Base-by-base conservation (phyloP, 1,140 invertebrate species). In the Nylanderia fulva region DNA sequence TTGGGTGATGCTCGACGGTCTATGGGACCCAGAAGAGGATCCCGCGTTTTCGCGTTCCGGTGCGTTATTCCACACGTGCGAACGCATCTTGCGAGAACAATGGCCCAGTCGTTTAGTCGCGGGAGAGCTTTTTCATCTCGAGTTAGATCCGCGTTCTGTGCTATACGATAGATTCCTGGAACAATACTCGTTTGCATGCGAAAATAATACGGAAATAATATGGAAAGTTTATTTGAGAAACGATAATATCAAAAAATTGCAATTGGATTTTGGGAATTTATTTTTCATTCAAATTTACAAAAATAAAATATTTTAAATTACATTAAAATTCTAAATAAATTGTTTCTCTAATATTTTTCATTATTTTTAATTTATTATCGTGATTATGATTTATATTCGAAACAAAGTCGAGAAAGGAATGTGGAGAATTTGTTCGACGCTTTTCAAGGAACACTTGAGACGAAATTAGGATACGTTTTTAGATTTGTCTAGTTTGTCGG, bases 41-140 rank as follows among this genome's bases (percentile, higher is more conserved):
- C 60, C 72, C 39, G 60, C 27, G 45, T 85, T 76, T 68, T 86
- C 85, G 60, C 84, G 54, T 76, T 86, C 54, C 76, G 63, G 29
- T 60, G 58, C 54, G 86, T 90, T 89, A 90, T 90, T 85, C 86
- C 63, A 88, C 79, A 88, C 79, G 88, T 85, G 87, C 84, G 87
- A 91, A 90, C 84, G n/a, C n/a, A 86, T 90, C 90, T 89, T 72
- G 80, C 86, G 68, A 82, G 76, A 86, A 91, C 90, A 91, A 91
- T 91, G 89, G 83, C 24, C 52, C 76, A 52, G 79, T 69, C 85
- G 83, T 85, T 84, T 52, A 36, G 61, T 54, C 29, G 83, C 29
- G 83, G 63, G 64, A 75, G 61, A 63, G 56, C 58, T 80, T 89
- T 48, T 91, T 86, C 74, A 79, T 77, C 45, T 69, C 45, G 75